Evolutionary conservation across 2,113 vertebrate species (phyloP).

Genomic region (Sisor rabdophorus): DNA sequence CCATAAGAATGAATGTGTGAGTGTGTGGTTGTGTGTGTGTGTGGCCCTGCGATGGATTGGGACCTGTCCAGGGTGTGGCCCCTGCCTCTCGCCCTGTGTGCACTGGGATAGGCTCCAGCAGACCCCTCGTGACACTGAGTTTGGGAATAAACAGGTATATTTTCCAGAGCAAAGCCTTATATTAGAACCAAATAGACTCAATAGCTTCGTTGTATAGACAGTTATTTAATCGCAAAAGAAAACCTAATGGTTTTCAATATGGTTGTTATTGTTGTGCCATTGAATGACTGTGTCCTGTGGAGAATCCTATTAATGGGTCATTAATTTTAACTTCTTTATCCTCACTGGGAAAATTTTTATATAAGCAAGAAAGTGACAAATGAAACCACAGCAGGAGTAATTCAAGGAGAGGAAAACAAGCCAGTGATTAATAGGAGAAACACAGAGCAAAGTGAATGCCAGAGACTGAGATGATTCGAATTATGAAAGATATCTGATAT

Average conservation of each 20-base stretch:
- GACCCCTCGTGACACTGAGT: too few species aligned
- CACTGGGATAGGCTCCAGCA: too few species aligned
- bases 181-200: too few species aligned
- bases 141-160: too few species aligned
- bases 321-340: not conserved
- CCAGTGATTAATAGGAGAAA: conserved; percentile 14
- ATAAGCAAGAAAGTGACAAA: not conserved
- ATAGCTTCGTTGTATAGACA: not conserved
- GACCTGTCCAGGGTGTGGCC: too few species aligned
- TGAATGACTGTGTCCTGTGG: not conserved
- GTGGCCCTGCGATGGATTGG: too few species aligned
- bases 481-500: conserved; percentile 32
- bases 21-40: too few species aligned
- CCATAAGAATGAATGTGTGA: too few species aligned
- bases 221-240: not conserved
- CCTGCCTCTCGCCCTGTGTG: too few species aligned
- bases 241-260: not conserved
- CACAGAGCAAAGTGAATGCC: conserved; percentile 24
- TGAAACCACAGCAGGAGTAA: conserved; percentile 1
- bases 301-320: not conserved
- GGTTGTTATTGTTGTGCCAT: not conserved
- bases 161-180: too few species aligned
- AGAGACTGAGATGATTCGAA: conserved; percentile 40
- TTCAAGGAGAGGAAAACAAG: not conserved
- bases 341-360: not conserved